A percentile compares a stretch with the other conserved stretches of the same genome.
These are phyloP conservation scores for Myrmecophaga tridactyla DNA, from an alignment of 2,113 vertebrate species.

Conservation along the genomic window DNA sequence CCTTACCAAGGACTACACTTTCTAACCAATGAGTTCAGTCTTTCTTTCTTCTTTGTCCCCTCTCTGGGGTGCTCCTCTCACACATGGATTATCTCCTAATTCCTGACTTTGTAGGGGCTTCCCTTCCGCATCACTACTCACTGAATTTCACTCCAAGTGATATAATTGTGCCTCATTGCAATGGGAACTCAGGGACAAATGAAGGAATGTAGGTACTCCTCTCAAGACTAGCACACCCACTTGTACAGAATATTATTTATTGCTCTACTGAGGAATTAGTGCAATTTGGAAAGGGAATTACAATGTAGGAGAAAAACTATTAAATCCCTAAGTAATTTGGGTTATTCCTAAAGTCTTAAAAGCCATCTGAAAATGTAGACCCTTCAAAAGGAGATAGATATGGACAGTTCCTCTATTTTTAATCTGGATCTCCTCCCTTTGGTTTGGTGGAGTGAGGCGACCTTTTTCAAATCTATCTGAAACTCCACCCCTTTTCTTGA, in stretches of 20 bases:
- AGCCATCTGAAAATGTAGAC: neutral
- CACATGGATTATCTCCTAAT: neutral
- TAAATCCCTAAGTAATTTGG: neutral
- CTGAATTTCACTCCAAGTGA: neutral
- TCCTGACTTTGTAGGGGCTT: neutral
- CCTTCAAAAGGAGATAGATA: neutral
- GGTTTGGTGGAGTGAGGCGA: neutral
- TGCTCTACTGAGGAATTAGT: neutral
- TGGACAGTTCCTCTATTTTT: neutral
- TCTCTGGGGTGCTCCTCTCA: neutral
- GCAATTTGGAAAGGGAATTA: neutral
- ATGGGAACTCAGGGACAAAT: neutral
- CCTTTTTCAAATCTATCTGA: neutral
- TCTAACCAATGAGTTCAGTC: neutral
- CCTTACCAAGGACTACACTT: too few species aligned
- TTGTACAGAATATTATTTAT: neutral
- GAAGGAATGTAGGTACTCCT: neutral
- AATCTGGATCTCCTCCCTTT: neutral
- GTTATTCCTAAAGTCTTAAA: neutral
- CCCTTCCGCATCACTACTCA: neutral
- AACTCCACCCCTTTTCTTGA: neutral
- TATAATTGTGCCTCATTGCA: neutral
- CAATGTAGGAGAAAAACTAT: neutral
- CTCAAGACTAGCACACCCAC: neutral
- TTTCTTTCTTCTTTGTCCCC: neutral